Base-by-base conservation (phyloP, 2,113 vertebrate species). In the Eubucco bourcierii region DNA sequence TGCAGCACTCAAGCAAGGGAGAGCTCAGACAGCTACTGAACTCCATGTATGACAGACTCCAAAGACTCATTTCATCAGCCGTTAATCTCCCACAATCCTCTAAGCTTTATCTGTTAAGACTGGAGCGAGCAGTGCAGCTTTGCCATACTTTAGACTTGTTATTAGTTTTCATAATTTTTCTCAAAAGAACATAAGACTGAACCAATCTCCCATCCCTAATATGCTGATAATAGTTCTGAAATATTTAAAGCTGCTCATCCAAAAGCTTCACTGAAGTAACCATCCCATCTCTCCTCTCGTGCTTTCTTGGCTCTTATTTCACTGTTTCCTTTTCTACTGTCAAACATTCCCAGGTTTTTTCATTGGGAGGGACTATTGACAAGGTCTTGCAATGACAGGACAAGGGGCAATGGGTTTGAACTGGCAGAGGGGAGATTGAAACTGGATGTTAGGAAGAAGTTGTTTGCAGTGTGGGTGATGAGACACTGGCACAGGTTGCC, bases 91-190 rank as follows among this genome's bases (percentile, higher is more conserved):
- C 84, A 63, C 72, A 81, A 83, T 96, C 94, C 91, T 85, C 95
- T 90, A 93, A 80, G 77, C 66, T 85, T 97, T 95, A 88, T 97
- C 97, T 97, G 84, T 87, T 96, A 96, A 61, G 84, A 96, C 91
- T 84, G 92, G 90, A 88, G 90, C 50, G 25, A 94, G 90, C 88
- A 76, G 77, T 12, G 70, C 83, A 86, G 94, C 94, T 86, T 97
- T 97, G 75, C 94, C 80, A 85, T 94, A 79, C 74, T 97, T 56
- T 17, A 93, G 90, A 66, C 19, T 82, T 90, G 84, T 96, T 97
- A 98, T 94, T 97, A 88, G 91, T 96, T 97, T 97, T 95, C 94
- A 96, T 95, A 93, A 80, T 96, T 97, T 95, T 96, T 75, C 96
- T 94, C 90, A 87, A 80, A 96, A 97, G 97, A 95, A 94, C 80